Conservation (phyloP, 2,113 vertebrate species). For the Labrus mixtus region DNA sequence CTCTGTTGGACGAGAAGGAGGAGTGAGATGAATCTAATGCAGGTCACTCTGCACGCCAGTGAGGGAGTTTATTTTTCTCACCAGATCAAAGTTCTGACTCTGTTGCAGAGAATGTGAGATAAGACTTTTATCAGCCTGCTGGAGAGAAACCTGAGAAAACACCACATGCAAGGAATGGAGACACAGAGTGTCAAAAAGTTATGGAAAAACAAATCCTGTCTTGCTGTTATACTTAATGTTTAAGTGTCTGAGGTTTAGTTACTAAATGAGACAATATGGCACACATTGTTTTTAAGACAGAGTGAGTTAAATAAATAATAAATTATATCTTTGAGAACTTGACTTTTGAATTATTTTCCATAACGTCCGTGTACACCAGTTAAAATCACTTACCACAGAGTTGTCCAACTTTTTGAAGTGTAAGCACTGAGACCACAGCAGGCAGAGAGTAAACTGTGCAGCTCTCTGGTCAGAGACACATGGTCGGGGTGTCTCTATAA, state of each 20-base stretch:
- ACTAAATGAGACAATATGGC: background rate
- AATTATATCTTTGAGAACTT: background rate
- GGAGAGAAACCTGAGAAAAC: slow-evolving; percentile 63
- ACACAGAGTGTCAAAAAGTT: background rate
- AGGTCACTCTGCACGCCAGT: background rate
- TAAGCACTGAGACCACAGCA: slow-evolving; percentile 6
- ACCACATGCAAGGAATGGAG: slow-evolving; percentile 44
- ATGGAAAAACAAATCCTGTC: background rate
- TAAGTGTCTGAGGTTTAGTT: too few species aligned
- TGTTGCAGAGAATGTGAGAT: slow-evolving; percentile 49
- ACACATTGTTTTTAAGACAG: background rate
- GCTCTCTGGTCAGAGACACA: slow-evolving; percentile 46
- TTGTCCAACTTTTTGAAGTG: slow-evolving; percentile 8
- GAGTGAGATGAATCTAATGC: slow-evolving; percentile 20
- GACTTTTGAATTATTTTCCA: background rate
- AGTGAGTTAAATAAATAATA: background rate
- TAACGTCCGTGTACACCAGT: background rate
- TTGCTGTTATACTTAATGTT: background rate
- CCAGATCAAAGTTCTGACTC: slow-evolving; percentile 77
- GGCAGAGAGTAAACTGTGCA: slow-evolving; percentile 19
- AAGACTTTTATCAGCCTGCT: slow-evolving; percentile 66
- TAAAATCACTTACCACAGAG: slow-evolving; percentile 54
- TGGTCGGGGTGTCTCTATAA: slow-evolving; percentile 65
- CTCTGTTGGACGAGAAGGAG: slow-evolving; percentile 4
- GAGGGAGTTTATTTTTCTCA: slow-evolving; percentile 30